Conservation (phyloP, 2,888 invertebrate genomes). For the Zygogramma bicolorata region DNA sequence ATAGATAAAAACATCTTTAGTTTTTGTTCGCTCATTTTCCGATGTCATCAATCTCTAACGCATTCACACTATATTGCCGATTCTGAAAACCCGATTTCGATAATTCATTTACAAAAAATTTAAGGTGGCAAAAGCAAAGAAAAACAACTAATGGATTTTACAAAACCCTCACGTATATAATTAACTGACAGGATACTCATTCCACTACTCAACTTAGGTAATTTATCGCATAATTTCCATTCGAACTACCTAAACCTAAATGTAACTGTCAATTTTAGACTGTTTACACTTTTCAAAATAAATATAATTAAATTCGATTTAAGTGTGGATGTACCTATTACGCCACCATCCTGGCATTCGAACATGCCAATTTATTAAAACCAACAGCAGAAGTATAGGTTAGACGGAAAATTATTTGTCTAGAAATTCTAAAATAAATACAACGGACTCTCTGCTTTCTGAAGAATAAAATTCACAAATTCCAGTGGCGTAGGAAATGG, state of each 20-base stretch:
- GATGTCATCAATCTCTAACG: too few species aligned
- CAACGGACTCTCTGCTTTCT: constrained; percentile 26
- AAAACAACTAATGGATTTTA: neutral
- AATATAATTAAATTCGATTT: constrained; percentile 37
- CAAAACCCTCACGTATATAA: neutral
- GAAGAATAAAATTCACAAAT: constrained; percentile 11
- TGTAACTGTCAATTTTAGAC: constrained; percentile 21
- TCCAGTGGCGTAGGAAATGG: constrained; percentile 18
- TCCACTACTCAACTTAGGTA: neutral
- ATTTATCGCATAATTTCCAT: neutral
- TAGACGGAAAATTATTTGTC: constrained; percentile 23
- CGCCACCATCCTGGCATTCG: constrained; percentile 31
- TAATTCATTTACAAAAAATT: constrained; percentile 8
- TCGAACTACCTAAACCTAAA: constrained; percentile 2
- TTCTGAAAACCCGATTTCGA: too few species aligned
- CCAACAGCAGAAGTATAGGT: constrained; percentile 43
- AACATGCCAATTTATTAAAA: constrained; percentile 46
- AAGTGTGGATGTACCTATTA: constrained; percentile 25
- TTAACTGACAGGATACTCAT: neutral
- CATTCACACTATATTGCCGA: too few species aligned
- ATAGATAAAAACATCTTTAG: too few species aligned
- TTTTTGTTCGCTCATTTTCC: too few species aligned
- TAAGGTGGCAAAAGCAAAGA: neutral
- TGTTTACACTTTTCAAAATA: constrained; percentile 32
- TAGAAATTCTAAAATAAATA: constrained; percentile 34